phyloP scores from a whole-genome alignment of 2,113 vertebrate genomes.

The Eidolon helvum region DNA sequence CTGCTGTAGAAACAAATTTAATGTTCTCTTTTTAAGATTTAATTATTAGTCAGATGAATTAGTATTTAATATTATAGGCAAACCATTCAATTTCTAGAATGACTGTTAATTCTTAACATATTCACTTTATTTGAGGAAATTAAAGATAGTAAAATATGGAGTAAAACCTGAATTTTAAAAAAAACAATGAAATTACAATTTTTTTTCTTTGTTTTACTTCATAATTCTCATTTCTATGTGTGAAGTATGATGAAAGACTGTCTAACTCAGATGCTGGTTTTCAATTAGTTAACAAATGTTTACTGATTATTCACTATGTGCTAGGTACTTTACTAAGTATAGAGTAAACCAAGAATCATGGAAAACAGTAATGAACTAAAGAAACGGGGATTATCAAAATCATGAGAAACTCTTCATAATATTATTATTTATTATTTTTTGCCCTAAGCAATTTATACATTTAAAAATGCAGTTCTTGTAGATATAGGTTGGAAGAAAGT shows the following conservation, averaged over 20 bases:
- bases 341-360: background rate
- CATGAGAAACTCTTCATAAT: background rate
- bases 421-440: background rate
- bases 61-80: background rate
- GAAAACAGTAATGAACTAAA: background rate
- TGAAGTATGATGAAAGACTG: background rate
- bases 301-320: background rate
- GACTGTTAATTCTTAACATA: background rate
- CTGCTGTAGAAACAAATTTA: background rate
- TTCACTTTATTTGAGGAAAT: background rate
- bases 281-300: background rate
- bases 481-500: background rate
- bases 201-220: constrained; percentile 66
- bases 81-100: background rate
- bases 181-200: constrained; percentile 61
- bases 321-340: background rate
- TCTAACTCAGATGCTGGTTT: background rate
- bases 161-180: constrained; percentile 60
- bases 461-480: background rate
- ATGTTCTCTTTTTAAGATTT: background rate
- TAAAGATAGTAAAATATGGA: background rate
- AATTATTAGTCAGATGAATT: background rate
- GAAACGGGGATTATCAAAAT: constrained; percentile 1
- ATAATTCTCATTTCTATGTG: constrained; percentile 32
- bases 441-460: background rate